These are phyloP conservation scores for Mus pahari DNA, from an alignment of 2,113 vertebrate genomes.

Conservation along the genomic window DNA sequence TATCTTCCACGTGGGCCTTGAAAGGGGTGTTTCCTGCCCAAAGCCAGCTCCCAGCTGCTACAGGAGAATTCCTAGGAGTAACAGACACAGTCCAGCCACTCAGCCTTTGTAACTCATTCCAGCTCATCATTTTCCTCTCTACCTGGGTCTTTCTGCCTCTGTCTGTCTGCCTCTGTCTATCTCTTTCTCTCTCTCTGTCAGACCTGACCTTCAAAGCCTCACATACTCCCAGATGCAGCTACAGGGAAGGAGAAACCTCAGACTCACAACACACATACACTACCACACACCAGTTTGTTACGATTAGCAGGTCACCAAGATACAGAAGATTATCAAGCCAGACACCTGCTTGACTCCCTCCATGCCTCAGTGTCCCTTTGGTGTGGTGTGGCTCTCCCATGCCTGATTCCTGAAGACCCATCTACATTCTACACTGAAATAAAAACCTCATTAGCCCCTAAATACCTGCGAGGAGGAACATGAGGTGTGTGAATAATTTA, in stretches of 20 bases:
- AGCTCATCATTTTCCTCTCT: neutral
- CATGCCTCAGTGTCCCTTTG: neutral
- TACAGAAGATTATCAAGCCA: neutral
- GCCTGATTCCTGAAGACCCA: neutral
- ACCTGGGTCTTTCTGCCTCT: neutral
- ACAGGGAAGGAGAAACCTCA: neutral
- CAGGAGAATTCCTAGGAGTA: neutral
- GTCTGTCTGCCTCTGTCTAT: too few relatives aligned
- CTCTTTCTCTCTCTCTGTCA: neutral
- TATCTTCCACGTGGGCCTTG: too few relatives aligned
- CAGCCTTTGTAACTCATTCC: neutral
- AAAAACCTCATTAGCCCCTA: slow-evolving; percentile 37
- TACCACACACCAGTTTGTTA: fast-evolving
- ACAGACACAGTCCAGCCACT: neutral
- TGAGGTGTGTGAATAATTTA: slow-evolving; percentile 81
- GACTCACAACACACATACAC: neutral
- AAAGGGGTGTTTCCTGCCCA: neutral
- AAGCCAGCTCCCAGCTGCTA: neutral
- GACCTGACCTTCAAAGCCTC: neutral
- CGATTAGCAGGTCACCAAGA: neutral
- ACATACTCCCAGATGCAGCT: neutral
- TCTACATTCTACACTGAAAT: neutral
- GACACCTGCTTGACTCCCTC: fast-evolving
- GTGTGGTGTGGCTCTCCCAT: neutral
- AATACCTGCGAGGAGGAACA: slow-evolving; percentile 57